These are phyloP conservation scores for Leptodactylus fallax DNA, from an alignment of 2,797 vertebrate genomes.

Conservation along the genomic window DNA sequence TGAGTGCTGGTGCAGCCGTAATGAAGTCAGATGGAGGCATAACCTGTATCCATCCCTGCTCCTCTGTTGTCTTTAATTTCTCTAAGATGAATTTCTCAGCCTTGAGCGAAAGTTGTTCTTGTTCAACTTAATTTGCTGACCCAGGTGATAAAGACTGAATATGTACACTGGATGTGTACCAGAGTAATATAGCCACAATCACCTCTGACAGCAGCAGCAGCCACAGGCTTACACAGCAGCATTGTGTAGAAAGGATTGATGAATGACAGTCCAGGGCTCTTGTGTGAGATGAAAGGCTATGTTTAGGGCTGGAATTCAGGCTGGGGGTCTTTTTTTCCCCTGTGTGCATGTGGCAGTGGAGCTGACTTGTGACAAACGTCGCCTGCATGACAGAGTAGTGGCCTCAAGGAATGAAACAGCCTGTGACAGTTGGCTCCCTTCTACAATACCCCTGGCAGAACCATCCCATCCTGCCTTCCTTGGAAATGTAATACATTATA, in stretches of 20 bases:
- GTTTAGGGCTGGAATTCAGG: slow-evolving; percentile 59
- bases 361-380: slow-evolving; percentile 60
- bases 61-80: slow-evolving; percentile 46
- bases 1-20: slow-evolving; percentile 3
- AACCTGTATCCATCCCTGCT: slow-evolving; percentile 5
- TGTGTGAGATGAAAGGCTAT: slow-evolving; percentile 57
- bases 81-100: slow-evolving; percentile 48
- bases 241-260: slow-evolving; percentile 59
- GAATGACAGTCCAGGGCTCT: slow-evolving; percentile 55
- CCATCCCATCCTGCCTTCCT: slow-evolving; percentile 26
- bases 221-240: slow-evolving; percentile 49
- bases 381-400: slow-evolving; percentile 46
- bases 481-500: slow-evolving; percentile 58
- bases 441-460: slow-evolving; percentile 51
- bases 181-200: slow-evolving; percentile 30
- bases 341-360: slow-evolving; percentile 53
- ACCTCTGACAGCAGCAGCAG: slow-evolving; percentile 47
- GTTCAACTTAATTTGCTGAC: slow-evolving; percentile 45
- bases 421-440: slow-evolving; percentile 61
- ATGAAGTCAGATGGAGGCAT: slow-evolving; percentile 12
- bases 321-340: slow-evolving; percentile 60
- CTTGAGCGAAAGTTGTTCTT: slow-evolving; percentile 40
- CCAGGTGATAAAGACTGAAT: slow-evolving; percentile 42
- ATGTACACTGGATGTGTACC: neutral
- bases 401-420: slow-evolving; percentile 60